A percentile compares a stretch with the other conserved stretches of the same genome.
phyloP scores from a whole-genome alignment of 2,797 vertebrate species.

The Helicolenus hilgendorfi region DNA sequence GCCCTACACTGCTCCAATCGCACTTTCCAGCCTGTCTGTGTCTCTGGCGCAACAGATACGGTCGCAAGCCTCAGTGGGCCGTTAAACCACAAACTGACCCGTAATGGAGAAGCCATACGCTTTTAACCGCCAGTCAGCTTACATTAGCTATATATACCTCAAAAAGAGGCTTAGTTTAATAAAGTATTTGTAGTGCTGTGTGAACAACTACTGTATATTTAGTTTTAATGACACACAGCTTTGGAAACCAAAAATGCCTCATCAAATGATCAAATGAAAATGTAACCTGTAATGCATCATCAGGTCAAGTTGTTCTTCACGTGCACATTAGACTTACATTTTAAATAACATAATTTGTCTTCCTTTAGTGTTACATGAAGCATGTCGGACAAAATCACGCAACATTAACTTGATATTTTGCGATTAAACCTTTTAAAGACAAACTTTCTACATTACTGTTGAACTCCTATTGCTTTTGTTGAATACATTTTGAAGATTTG shows the following conservation, averaged over 20 bases:
- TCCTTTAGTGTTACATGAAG: neutral
- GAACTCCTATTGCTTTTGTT: neutral
- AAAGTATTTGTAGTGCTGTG: neutral
- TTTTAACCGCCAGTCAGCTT: constrained; percentile 37
- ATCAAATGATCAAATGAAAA: neutral
- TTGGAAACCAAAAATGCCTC: neutral
- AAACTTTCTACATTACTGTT: neutral
- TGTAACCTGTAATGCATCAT: neutral
- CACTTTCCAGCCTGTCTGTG: constrained; percentile 46
- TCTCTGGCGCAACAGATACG: constrained; percentile 73
- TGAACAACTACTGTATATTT: neutral
- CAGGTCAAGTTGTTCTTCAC: neutral
- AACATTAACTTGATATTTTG: neutral
- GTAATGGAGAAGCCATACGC: constrained; percentile 17
- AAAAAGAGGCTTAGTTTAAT: neutral
- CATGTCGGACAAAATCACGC: neutral
- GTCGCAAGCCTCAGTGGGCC: constrained; percentile 54
- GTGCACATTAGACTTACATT: neutral
- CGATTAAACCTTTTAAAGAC: neutral
- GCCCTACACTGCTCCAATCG: constrained; percentile 53
- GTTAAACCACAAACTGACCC: constrained; percentile 77
- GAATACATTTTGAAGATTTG: too few species aligned
- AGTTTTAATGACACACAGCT: neutral
- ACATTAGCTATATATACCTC: neutral
- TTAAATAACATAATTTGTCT: neutral